Base-by-base conservation (phyloP, 2,888 invertebrate genomes). In the Melipona beecheii region DNA sequence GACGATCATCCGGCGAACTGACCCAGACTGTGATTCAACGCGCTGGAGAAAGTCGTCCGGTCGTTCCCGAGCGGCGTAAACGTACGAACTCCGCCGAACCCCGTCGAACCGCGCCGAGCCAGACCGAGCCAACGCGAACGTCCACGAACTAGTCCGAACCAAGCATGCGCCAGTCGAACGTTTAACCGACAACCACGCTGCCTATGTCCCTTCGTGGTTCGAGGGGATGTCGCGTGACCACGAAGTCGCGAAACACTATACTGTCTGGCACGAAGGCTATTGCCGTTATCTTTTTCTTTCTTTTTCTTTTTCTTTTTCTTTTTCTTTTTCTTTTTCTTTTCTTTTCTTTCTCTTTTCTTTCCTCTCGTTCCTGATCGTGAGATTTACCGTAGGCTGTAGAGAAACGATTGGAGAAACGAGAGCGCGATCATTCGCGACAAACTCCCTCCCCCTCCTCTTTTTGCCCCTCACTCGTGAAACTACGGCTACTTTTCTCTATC, bases 21-120 rank as follows among this genome's bases (percentile, higher is more conserved):
- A 89, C 88, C 89, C 90, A 78, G 90, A 86, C 88, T 88, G 89
- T 89, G 88, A 89, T 82, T 89, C 89, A 89, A 78, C 66, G 74
- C 87, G 82, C 73, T 81, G 86, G 76, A 86, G 83, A 81, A 78
- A 81, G 78, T 43, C 84, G 78, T 68, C 54, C 83, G 83, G 83
- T 83, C 83, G 84, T 78, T 78, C 73, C 66, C 71, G 24, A 72
- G 71, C 60, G 68, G 2, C 84, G 84, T 24, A 50, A 15, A 65
- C 65, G 58, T 9, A 17, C 83, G 83, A 77, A 21, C 4, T 0
- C 1, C 0, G 15, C 4, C 82, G 82, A 19, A 52, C 4, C 1
- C 1, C 0, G 15, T 2, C 82, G 82, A 19, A 52, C 4, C 1
- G 0, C 2, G 1, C 9, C 83, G 83, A 77, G 2, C 62, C 0